Evolutionary conservation across 2,888 invertebrate genomes (phyloP), one percentile per base, ranked within the genome.

Genomic region (Thymelicus acteon): DNA sequence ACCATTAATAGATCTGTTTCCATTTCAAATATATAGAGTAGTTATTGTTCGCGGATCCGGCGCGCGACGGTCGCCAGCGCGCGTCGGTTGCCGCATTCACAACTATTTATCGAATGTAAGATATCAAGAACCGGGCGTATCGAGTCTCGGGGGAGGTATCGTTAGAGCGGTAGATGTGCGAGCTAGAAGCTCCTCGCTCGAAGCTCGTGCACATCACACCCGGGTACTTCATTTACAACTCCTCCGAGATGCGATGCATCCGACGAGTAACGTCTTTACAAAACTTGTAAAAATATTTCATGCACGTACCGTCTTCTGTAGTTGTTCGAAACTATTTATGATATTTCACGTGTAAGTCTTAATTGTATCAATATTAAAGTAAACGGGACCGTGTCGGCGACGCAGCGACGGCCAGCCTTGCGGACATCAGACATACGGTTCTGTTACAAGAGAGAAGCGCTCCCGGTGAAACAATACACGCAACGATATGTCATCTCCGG

Each of bases 381-480:
- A 19, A 24, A 6, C 15, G 0, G 67, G 60, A n/a, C 15, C 19
- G 67, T 49, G 67, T 67, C 67, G 49, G 49, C 49, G 49, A 7
- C 49, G 15, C 67, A 19, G 49, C 49, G 49, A 7, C 49, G 15
- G 49, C 76, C 70, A 63, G 65, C 75, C 78, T 76, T 77, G 75
- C 78, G 74, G 75, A 75, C 47, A 66, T 52, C 71, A 72, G 71
- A 48, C 68, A 52, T 19, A 8, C 49, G 44, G 8, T 40, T 1
- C 7, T 40, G 40, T 40, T 31, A 40, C 40, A 1, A 40, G 7
- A 40, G 8, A 7, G 31, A 31, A 31, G 31, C 31, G 5, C 31
- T 31, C 31, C 3, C 31, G 31, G 31, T 31, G 31, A 31, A 31
- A 31, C 31, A 31, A 31, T 31, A 31, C 31, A 31, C 31, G 31